Conservation (phyloP, 1,140 invertebrate genomes). For the Neelides sp. region DNA sequence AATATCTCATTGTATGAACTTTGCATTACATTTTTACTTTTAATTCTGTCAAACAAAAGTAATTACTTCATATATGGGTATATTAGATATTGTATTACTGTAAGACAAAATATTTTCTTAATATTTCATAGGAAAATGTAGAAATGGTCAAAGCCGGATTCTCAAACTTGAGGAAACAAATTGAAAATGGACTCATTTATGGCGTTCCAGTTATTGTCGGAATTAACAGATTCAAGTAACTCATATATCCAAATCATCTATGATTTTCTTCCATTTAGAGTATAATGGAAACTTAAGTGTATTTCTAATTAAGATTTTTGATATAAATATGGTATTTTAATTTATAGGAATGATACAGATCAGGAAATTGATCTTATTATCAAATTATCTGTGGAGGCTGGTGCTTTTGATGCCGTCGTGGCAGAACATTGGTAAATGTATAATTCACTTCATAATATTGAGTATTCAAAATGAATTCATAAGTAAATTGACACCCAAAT, state of each 20-base stretch:
- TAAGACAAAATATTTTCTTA: constrained; percentile 5
- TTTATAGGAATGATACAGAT: constrained; percentile 64
- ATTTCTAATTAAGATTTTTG: constrained; percentile 1
- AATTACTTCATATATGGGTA: not conserved
- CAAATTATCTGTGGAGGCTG: constrained; percentile 53
- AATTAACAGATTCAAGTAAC: constrained; percentile 75
- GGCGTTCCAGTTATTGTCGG: constrained; percentile 92
- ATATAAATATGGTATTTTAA: constrained; percentile 1
- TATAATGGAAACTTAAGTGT: not conserved
- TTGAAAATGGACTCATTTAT: constrained; percentile 79
- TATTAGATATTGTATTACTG: too few relatives aligned
- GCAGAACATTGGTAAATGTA: constrained; percentile 89
- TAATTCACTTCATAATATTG: too few relatives aligned
- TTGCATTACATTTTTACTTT: too few relatives aligned
- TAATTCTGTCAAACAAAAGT: not conserved
- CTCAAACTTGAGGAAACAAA: constrained; percentile 84
- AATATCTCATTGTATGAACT: constrained; percentile 52
- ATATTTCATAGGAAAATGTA: constrained; percentile 59
- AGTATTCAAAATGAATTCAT: too few relatives aligned
- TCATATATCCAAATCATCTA: constrained; percentile 18
- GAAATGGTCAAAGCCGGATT: constrained; percentile 77
- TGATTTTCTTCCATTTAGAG: not conserved
- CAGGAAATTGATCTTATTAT: constrained; percentile 72
- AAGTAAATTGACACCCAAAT: too few relatives aligned
- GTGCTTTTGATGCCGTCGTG: constrained; percentile 74